Evolutionary conservation across 2,797 vertebrate genomes (phyloP), one percentile per base, ranked within the genome.

Genomic region (Paramormyrops hopkinsi): DNA sequence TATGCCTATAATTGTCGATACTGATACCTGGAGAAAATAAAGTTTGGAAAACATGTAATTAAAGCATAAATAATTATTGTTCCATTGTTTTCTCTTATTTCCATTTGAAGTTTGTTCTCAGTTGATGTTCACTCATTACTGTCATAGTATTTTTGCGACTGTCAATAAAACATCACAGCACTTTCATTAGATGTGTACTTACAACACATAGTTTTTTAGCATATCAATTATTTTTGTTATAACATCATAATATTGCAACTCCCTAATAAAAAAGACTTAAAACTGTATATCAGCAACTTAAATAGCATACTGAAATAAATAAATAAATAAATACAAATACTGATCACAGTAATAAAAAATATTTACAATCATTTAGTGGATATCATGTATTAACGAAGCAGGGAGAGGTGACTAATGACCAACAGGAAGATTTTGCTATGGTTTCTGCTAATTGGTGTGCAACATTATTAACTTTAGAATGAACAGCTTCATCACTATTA

Each of bases 21-120:
- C 65, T 88, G 90, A 89, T 56, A 86, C 87, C 37, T 54, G 51
- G 48, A 50, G 69, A 91, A 76, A 91, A 91, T 91, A 93, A 91
- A 92, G 82, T 92, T 89, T 87, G 90, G 89, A 88, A 88, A 84
- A 89, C 14, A 59, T 90, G 37, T 86, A 90, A 88, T 73, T 88
- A 29, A 22, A 84, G 82, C 82, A 9, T 25, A 84, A 86, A 12
- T 25, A 33, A 19, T 50, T 29, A 25, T 25, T 50, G 44, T 50
- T 51, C 46, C 44, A 12, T 85, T 41, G 33, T 79, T 79, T 76
- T 69, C 1, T 22, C n/a, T 51, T 17, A 51, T 29, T 51, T 29
- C 11, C 83, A 51, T 33, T 85, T 51, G 19, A 3, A 25, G 3
- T 85, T 25, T 29, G 44, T 22, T 85, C 50, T 50, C 22, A 53